A percentile compares a stretch with the other conserved stretches of the same genome.
Evolutionary conservation across 2,888 invertebrate genomes (phyloP).

Genomic region (Desoria tigrina): DNA sequence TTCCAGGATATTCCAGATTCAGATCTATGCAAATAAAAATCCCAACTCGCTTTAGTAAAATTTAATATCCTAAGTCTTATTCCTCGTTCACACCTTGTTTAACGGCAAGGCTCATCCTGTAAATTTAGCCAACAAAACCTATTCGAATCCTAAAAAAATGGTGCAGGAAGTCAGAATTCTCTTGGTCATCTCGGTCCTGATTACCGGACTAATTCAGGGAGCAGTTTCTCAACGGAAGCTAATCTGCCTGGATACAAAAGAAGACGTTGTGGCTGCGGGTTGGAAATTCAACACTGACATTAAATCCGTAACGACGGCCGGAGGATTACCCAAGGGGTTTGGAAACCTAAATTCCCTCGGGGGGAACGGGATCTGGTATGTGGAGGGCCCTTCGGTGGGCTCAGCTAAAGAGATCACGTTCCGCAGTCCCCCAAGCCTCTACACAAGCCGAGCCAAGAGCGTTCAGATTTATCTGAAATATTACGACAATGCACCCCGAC

Average conservation of each 20-base stretch:
- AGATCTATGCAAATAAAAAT: too few relatives aligned
- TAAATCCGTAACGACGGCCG: not conserved
- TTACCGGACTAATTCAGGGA: too few relatives aligned
- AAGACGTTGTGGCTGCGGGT: not conserved
- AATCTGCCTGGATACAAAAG: constrained; percentile 1
- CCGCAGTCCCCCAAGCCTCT: constrained; percentile 9
- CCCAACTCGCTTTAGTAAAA: too few relatives aligned
- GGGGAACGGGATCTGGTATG: constrained; percentile 23
- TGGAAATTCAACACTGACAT: constrained; percentile 8
- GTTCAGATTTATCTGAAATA: constrained; percentile 22
- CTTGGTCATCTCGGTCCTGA: too few relatives aligned
- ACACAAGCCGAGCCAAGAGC: constrained; percentile 5
- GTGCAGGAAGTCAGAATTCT: too few relatives aligned
- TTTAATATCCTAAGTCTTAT: too few relatives aligned
- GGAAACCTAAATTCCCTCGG: constrained; percentile 4
- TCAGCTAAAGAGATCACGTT: constrained; percentile 15
- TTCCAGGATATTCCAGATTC: too few relatives aligned
- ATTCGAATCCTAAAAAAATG: too few relatives aligned
- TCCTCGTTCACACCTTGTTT: too few relatives aligned
- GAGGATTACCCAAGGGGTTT: constrained; percentile 3
- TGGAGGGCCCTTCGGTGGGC: constrained; percentile 9
- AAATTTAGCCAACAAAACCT: too few relatives aligned
- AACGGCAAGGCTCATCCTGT: too few relatives aligned
- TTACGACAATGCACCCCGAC: constrained; percentile 13
- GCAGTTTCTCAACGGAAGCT: not conserved